phyloP scores from a whole-genome alignment of 2,797 vertebrate genomes.

The Sorex maritimensis region DNA sequence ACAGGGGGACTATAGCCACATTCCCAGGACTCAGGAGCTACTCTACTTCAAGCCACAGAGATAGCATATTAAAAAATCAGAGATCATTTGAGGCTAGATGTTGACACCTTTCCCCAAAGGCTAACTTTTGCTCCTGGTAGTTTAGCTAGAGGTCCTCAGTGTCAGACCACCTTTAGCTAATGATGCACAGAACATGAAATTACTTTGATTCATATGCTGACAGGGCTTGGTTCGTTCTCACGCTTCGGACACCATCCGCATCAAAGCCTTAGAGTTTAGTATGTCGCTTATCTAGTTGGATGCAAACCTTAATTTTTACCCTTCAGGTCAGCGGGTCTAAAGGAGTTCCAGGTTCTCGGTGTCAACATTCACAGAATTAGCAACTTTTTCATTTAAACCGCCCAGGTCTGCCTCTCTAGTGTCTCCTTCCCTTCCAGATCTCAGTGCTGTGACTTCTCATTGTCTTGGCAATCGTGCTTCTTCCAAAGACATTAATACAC shows the following conservation, averaged over 20 bases:
- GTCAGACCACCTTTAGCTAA: background rate
- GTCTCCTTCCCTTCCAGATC: background rate
- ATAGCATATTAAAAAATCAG: background rate
- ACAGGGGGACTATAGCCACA: background rate
- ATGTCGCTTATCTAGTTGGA: background rate
- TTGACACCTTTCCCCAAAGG: background rate
- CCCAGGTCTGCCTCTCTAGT: background rate
- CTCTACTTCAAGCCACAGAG: background rate
- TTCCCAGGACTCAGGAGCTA: too few species aligned
- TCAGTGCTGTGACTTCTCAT: background rate
- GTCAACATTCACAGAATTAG: background rate
- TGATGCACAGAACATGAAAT: slow-evolving; percentile 10
- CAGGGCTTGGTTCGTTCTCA: background rate
- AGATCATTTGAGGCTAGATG: background rate
- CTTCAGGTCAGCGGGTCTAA: background rate
- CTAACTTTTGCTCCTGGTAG: background rate
- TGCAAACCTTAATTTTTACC: background rate
- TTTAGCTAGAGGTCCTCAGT: background rate
- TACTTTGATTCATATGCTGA: background rate
- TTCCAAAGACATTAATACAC: background rate
- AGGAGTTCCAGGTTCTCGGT: background rate
- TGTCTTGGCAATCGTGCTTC: background rate
- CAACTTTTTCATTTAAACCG: background rate
- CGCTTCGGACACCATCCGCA: background rate
- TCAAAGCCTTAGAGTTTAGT: background rate